Conservation (phyloP, 2,888 invertebrate species). For the Trissolcus brochymenae region DNA sequence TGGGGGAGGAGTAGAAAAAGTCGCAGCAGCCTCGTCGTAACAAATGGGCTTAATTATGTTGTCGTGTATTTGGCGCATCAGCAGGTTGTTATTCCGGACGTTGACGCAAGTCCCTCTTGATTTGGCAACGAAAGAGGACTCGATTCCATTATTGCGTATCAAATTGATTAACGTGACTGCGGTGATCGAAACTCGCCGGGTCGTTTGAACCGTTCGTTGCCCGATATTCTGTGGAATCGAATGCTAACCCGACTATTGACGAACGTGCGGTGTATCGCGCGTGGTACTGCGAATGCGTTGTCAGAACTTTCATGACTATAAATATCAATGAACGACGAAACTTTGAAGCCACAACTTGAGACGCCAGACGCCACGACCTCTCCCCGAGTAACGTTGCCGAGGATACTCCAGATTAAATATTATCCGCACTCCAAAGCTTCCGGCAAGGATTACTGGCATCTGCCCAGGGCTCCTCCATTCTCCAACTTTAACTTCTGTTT, state of each 20-base stretch:
- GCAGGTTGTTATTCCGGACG: conserved; percentile 39
- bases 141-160: conserved; percentile 22
- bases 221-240: neutral
- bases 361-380: conserved; percentile 50
- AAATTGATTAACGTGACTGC: conserved; percentile 36
- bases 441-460: conserved; percentile 56
- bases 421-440: conserved; percentile 54
- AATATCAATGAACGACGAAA: conserved; percentile 56
- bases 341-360: conserved; percentile 55
- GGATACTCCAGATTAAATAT: conserved; percentile 57
- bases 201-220: neutral
- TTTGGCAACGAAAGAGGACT: conserved; percentile 13
- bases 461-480: conserved; percentile 38
- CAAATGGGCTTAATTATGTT: conserved; percentile 57
- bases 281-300: conserved; percentile 16
- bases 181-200: neutral
- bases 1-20: conserved; percentile 36
- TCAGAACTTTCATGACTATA: conserved; percentile 36
- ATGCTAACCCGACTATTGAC: conserved; percentile 1
- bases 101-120: conserved; percentile 32
- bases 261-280: conserved; percentile 14
- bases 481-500: conserved; percentile 33
- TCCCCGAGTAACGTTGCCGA: conserved; percentile 44
- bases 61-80: conserved; percentile 49
- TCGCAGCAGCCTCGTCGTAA: conserved; percentile 22